phyloP scores from a whole-genome alignment of 2,113 vertebrate genomes.

The Corythornis madagascariensis region DNA sequence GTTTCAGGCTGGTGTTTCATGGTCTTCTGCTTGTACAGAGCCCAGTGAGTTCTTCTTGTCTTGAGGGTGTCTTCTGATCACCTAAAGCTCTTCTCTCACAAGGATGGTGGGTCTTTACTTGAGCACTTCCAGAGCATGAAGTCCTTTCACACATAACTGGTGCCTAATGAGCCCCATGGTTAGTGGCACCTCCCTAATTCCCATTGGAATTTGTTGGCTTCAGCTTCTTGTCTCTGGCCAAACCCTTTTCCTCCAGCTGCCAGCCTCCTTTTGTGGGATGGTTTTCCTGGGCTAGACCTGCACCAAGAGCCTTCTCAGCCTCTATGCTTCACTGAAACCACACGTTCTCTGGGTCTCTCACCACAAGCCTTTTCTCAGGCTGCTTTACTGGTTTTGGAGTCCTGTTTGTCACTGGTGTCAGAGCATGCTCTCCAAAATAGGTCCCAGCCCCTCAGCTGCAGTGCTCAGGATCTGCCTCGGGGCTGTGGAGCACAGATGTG shows the following conservation, averaged over 20 bases:
- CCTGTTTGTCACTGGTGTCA: background rate
- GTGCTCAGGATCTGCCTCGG: background rate
- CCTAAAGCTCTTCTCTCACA: background rate
- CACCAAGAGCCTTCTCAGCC: background rate
- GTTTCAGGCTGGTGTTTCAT: fast-evolving
- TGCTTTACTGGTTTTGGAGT: background rate
- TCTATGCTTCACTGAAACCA: background rate
- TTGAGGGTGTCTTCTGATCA: background rate
- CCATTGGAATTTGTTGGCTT: background rate
- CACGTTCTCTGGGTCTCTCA: fast-evolving
- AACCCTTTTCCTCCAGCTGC: background rate
- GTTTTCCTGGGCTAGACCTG: background rate
- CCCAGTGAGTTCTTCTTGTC: background rate
- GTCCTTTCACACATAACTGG: fast-evolving
- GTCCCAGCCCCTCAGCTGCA: background rate
- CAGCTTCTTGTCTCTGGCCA: too few species aligned
- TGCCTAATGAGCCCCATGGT: background rate
- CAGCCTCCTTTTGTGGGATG: background rate
- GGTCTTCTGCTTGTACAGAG: background rate
- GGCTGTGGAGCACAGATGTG: conserved; percentile 1
- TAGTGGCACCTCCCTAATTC: background rate
- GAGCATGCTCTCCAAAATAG: background rate
- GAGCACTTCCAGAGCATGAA: background rate
- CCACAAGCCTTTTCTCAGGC: background rate
- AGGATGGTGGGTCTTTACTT: background rate